A percentile compares a stretch with the other conserved stretches of the same genome.
Evolutionary conservation across 2,113 vertebrate genomes (phyloP).

Genomic region (Sinocyclocheilus anophthalmus): DNA sequence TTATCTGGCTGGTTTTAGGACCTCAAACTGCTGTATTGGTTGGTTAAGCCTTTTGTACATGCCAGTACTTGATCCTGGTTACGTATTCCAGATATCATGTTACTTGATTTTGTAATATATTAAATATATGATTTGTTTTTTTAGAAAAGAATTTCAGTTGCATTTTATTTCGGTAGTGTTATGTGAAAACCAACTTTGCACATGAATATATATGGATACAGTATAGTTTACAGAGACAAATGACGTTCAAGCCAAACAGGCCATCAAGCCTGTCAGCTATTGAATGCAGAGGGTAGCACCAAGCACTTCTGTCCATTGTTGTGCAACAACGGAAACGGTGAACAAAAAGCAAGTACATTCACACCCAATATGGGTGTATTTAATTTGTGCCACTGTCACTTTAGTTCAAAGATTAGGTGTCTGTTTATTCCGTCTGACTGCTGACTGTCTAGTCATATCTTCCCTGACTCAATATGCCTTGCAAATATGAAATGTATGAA

Average conservation of each 20-base stretch:
- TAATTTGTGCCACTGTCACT: constrained; percentile 23
- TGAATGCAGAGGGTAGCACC: constrained; percentile 22
- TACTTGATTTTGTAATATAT: background rate
- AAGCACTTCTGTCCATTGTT: constrained; percentile 31
- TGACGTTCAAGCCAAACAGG: background rate
- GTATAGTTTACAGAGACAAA: constrained; percentile 9
- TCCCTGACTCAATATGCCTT: background rate
- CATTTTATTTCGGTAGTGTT: background rate
- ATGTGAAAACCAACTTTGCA: background rate
- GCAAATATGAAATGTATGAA: background rate
- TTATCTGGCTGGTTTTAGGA: background rate
- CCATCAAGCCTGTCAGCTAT: background rate
- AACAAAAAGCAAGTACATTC: background rate
- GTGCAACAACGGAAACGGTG: constrained; percentile 7
- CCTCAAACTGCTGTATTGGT: background rate
- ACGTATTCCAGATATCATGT: background rate
- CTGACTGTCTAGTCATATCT: background rate
- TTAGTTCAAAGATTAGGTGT: background rate
- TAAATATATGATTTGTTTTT: background rate
- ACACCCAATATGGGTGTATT: background rate
- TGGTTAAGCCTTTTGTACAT: background rate
- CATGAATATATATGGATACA: background rate
- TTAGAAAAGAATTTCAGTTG: background rate
- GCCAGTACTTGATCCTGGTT: background rate
- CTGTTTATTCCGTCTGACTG: background rate